phyloP scores from a whole-genome alignment of 2,797 vertebrate species.

The Hoplostethus atlanticus region DNA sequence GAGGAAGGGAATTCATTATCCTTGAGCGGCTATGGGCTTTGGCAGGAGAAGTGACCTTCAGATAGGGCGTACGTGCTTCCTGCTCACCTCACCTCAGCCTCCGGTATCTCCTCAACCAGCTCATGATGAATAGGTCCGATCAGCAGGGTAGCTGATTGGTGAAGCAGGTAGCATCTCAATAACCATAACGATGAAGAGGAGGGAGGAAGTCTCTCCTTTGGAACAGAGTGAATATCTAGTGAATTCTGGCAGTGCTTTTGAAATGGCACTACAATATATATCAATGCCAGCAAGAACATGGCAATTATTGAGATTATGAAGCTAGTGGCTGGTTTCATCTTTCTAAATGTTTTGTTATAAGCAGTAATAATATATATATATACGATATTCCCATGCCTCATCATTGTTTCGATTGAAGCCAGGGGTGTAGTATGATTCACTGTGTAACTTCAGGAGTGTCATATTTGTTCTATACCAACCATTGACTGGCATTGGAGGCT shows the following conservation, averaged over 20 bases:
- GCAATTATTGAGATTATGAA: conserved; percentile 20
- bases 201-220: conserved; percentile 51
- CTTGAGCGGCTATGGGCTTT: conserved; percentile 58
- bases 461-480: conserved; percentile 9
- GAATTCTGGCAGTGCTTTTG: conserved; percentile 39
- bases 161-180: conserved; percentile 59
- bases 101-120: conserved; percentile 65
- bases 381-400: conserved; percentile 11
- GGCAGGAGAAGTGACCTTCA: conserved; percentile 68
- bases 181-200: conserved; percentile 59
- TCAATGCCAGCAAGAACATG: conserved; percentile 41
- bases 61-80: conserved; percentile 64
- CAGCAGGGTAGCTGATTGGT: conserved; percentile 64
- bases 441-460: conserved; percentile 22
- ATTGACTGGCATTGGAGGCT: conserved; percentile 2
- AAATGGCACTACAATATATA: conserved; percentile 24
- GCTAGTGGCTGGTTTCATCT: conserved; percentile 18
- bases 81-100: conserved; percentile 57
- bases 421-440: not conserved
- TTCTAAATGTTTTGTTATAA: conserved; percentile 9
- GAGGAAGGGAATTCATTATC: conserved; percentile 77
- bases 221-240: conserved; percentile 52
- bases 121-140: conserved; percentile 78
- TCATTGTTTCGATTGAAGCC: conserved; percentile 7
- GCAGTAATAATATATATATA: conserved; percentile 5